Percentiles rank a stretch among this genome's conserved stretches.
Conservation (phyloP, 2,888 invertebrate genomes). For the Erynnis tages region DNA sequence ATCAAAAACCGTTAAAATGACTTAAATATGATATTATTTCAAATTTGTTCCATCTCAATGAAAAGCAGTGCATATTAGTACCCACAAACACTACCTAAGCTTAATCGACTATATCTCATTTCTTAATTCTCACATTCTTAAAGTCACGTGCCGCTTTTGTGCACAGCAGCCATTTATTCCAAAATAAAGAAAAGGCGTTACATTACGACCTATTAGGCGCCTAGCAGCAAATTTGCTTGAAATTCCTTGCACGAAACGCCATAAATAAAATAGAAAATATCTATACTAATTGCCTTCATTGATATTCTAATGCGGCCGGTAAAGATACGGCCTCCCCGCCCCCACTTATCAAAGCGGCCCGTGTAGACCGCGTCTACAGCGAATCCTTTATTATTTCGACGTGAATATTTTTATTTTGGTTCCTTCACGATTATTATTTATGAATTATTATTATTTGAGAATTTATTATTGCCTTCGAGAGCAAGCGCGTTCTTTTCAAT, state of each 20-base stretch:
- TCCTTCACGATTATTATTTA: constrained; percentile 79
- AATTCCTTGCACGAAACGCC: constrained; percentile 10
- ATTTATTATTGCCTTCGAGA: constrained; percentile 76
- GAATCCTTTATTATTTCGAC: constrained; percentile 81
- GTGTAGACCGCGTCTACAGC: constrained; percentile 53
- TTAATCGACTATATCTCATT: too few relatives aligned
- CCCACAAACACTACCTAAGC: too few relatives aligned
- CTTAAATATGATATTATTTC: too few relatives aligned
- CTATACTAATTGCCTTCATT: constrained; percentile 24
- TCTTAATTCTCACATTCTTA: background rate
- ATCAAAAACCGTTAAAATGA: too few relatives aligned
- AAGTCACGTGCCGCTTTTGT: background rate
- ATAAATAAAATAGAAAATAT: constrained; percentile 22
- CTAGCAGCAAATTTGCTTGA: background rate
- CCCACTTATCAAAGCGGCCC: constrained; percentile 42
- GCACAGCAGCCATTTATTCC: background rate
- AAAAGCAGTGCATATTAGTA: too few relatives aligned
- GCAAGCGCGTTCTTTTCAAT: constrained; percentile 79
- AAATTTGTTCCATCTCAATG: too few relatives aligned
- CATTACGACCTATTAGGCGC: background rate
- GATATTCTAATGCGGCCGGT: constrained; percentile 20
- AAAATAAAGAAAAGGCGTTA: background rate
- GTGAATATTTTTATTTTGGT: constrained; percentile 78
- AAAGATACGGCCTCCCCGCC: constrained; percentile 11
- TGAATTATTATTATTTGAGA: constrained; percentile 81